Base-by-base conservation (phyloP, 2,888 invertebrate genomes). In the Ophraella communa region DNA sequence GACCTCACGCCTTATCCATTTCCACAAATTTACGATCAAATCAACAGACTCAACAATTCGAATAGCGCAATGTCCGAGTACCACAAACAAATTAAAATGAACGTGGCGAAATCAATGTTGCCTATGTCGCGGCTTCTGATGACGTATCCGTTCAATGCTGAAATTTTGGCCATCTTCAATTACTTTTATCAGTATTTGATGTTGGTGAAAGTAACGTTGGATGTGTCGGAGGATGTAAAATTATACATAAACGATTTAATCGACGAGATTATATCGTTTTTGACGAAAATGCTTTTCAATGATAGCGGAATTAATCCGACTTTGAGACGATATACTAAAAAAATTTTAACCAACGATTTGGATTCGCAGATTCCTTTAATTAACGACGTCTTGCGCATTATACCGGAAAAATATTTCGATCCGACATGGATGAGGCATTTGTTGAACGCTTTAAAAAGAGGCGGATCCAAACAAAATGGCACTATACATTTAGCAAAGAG, bases 301-400 rank as follows among this genome's bases (percentile, higher is more conserved):
- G 23, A 49, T 14, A 35, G 23, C 4, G 35, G 18, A 11, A 27
- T n/a, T 20, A 44, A 21, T 23, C 39, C 35, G 1, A 39, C 20
- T 10, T 39, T 45, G n/a, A 60, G 49, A 18, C 10, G 35, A 8
- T 68, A 65, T 18, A 62, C 45, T 0, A 49, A 58, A 23, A 24
- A 65, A 35, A 52, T 68, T 3, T 49, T 68, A 52, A 58, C 61
- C 11, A 11, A 30, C n/a, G 42, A 55, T 45, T 42, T 64, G 61
- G 27, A 44, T 14, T 51, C 5, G 18, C 65, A 65, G 20, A 57
- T 30, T 44, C 21, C 63, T 8, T 20, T 65, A 7, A 17, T 68
- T 0, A 55, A 23, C 1, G 42, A 52, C 24, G 56, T 57, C 18
- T 20, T 66, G 10, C 45, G 39, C 11, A 11, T 44, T 4, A 14